Conservation (phyloP, 92 coral and sea anemone species). For the Ricordea florida region DNA sequence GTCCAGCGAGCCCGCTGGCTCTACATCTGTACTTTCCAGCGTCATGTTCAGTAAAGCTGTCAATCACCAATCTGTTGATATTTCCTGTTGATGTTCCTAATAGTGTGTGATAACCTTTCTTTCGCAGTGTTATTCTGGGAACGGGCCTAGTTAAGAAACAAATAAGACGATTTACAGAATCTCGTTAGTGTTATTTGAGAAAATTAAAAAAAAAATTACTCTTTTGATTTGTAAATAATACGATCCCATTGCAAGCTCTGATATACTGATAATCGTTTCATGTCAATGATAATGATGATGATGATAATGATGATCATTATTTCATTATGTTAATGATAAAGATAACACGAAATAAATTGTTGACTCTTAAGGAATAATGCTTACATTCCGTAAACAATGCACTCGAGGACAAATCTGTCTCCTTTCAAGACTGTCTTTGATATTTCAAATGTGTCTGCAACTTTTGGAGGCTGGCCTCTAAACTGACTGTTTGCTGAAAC, state of each 20-base stretch:
- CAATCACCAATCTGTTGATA: constrained; percentile 71
- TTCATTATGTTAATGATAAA: too few relatives aligned
- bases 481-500: constrained; percentile 30
- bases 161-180: not conserved
- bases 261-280: too few relatives aligned
- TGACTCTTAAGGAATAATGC: too few relatives aligned
- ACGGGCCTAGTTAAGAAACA: constrained; percentile 75
- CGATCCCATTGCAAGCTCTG: too few relatives aligned
- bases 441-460: constrained; percentile 65
- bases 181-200: not conserved
- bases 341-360: too few relatives aligned
- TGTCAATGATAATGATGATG: too few relatives aligned
- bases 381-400: constrained; percentile 95
- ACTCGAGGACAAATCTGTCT: constrained; percentile 85
- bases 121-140: constrained; percentile 78
- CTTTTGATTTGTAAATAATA: too few relatives aligned
- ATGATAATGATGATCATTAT: too few relatives aligned
- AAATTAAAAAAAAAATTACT: too few relatives aligned
- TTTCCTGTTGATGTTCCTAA: constrained; percentile 83
- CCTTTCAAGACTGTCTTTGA: constrained; percentile 82
- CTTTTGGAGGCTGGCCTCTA: constrained; percentile 73
- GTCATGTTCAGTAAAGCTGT: constrained; percentile 62
- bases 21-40: constrained; percentile 91
- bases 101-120: constrained; percentile 65
- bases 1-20: constrained; percentile 65